These are phyloP conservation scores for Sphaerophoria taeniata DNA, from an alignment of 2,888 invertebrate genomes.

Conservation along the genomic window DNA sequence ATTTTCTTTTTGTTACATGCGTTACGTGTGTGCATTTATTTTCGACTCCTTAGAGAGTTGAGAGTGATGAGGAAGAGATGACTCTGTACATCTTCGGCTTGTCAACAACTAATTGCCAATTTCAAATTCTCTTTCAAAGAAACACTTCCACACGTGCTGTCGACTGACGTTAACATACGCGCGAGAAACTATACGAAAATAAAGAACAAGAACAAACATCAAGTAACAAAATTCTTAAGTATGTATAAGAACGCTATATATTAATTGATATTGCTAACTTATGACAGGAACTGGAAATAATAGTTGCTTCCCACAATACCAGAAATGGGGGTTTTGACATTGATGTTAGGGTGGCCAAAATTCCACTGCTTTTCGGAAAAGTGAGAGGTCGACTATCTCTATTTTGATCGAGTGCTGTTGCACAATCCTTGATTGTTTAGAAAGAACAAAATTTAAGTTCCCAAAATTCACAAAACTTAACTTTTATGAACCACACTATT, in stretches of 20 bases:
- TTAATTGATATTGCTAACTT: conserved; percentile 72
- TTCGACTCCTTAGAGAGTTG: neutral
- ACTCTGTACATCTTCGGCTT: conserved; percentile 1
- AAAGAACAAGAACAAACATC: conserved; percentile 33
- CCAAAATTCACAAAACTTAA: no score
- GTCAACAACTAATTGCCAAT: conserved; percentile 62
- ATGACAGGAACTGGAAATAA: conserved; percentile 68
- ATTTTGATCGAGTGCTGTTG: no score
- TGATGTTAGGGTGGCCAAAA: no score
- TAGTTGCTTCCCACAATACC: conserved; percentile 39
- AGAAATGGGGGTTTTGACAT: neutral
- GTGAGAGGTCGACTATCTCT: no score
- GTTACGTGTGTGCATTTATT: neutral
- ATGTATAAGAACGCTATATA: conserved; percentile 54
- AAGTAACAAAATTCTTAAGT: conserved; percentile 36
- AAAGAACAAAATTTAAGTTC: no score
- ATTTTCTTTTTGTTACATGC: neutral
- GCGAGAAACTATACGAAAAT: neutral
- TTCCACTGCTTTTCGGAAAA: no score
- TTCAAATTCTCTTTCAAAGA: conserved; percentile 62
- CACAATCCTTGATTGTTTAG: no score
- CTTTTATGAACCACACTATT: neutral
- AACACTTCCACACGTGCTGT: conserved; percentile 56
- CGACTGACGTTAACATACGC: neutral
- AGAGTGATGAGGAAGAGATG: neutral